phyloP scores from a whole-genome alignment of 53 echinoderm and acorn worm genomes.

The Astropecten irregularis region DNA sequence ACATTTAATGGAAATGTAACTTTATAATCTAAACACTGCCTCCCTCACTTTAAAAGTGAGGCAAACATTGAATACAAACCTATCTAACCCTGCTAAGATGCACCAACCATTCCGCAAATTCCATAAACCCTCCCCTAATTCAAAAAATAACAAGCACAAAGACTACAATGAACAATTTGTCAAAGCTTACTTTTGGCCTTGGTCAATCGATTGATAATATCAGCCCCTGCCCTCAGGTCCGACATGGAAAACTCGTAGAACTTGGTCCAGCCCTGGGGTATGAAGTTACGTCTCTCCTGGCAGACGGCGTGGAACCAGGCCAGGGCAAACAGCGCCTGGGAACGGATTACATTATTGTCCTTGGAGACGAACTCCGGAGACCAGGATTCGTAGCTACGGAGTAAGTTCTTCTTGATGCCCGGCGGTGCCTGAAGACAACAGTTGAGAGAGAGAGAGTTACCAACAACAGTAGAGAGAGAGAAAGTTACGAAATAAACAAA shows the following conservation, averaged over 20 bases:
- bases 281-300: conserved; percentile 96
- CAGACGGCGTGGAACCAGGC: conserved; percentile 99
- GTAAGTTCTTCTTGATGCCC: conserved; percentile 97
- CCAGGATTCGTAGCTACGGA: conserved; percentile 97
- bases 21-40: no score
- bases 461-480: background rate
- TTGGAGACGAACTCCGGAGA: conserved; percentile 89
- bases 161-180: no score
- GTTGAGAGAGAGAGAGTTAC: background rate
- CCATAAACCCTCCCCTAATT: no score
- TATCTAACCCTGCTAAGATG: no score
- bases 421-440: conserved; percentile 78
- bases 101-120: no score
- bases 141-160: no score
- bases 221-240: conserved; percentile 93
- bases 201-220: conserved; percentile 89
- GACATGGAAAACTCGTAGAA: conserved; percentile 98
- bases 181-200: conserved; percentile 74
- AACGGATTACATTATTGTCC: conserved; percentile 82
- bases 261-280: conserved; percentile 99
- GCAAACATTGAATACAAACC: no score
- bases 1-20: no score
- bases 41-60: no score
- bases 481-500: background rate
- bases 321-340: conserved; percentile 97